Evolutionary conservation across 2,888 invertebrate genomes (phyloP), one percentile per base, ranked within the genome.

Genomic region (Luperina nickerlii): DNA sequence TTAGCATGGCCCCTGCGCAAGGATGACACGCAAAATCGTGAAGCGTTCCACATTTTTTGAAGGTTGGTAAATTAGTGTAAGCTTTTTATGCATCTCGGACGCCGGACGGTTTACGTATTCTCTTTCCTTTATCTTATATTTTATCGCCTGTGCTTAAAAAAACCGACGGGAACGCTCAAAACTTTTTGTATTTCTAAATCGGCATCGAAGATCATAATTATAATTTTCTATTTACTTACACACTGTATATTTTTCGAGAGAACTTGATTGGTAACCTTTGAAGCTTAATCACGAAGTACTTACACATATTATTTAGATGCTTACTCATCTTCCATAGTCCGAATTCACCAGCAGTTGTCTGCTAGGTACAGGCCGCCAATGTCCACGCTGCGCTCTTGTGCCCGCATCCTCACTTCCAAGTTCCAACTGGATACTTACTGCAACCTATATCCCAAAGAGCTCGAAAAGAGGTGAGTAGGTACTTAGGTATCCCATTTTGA

Each of bases 1-100:
- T 94, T 94, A 94, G 94, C 94, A 94, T 94, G 94, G 94, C 94
- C 94, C 94, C 94, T 94, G 94, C 94, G 94, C 94, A 94, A 94
- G 94, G 94, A 94, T 94, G 94, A 94, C 94, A 94, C 94, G 94
- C 94, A 94, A 94, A 94, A 94, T 94, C 94, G 94, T 94, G 94
- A 94, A 94, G 94, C 94, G 94, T 94, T 94, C 94, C 93, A 94
- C 93, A 94, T 94, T 94, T 94, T 94, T 94, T 93, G 90, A 67
- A 75, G 68, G 82, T 63, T 63, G 3, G 1, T 8, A 18, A 45
- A 57, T 13, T 24, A 7, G 1, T 68, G 3, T 11, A 6, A 27
- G 6, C 0, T 27, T 11, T 68, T 27, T 68, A 27, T 9, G 6
- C 18, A n/a, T 11, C 6, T 60, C n/a, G n/a, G n/a, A 60, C 5